Evolutionary conservation across 2,113 vertebrate genomes (phyloP), one percentile per base, ranked within the genome.

Genomic region (Clarias batrachus): DNA sequence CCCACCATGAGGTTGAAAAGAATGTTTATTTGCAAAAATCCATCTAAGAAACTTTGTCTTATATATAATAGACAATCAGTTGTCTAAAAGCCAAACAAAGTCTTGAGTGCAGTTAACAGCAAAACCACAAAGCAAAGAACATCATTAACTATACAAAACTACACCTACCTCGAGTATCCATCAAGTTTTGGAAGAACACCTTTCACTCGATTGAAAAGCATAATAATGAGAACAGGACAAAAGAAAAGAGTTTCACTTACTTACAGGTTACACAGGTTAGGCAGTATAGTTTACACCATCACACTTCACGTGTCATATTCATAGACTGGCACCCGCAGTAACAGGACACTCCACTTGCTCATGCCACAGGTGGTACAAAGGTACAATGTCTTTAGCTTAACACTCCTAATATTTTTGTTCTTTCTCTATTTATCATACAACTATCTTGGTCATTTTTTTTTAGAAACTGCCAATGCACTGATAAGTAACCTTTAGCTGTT

Each of bases 241-340:
- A n/a, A 76, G 41, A 41, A 41, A 41, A 25, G 9, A 12, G 4
- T n/a, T 66, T 48, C 52, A 48, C 60, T 23, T 6, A 7, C 41
- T 62, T 41, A 82, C 41, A 66, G 81, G 81, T 82, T 25, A 21
- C 37, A 68, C 63, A 11, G 81, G 41, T 82, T 65, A 25, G 23
- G 33, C 80, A 17, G 80, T 37, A 3, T 21, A 12, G 56, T 62
- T 81, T 65, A 78, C 52, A 78, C 52, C 2, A 14, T 30, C 54
- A 21, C 17, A 33, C 14, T 16, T 80, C 1, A 9, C 3, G 17
- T 56, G 3, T 80, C 3, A 21, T 59, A 33, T 80, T 80, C 59
- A 80, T 33, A 23, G 71, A 48, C 71, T 14, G 19, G 41, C 71
- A 74, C 71, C 71, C 25, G 41, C 8, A 0, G 76, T 30, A 79